Evolutionary conservation across 2,888 invertebrate species (phyloP).

Genomic region (Macrophya alboannulata): DNA sequence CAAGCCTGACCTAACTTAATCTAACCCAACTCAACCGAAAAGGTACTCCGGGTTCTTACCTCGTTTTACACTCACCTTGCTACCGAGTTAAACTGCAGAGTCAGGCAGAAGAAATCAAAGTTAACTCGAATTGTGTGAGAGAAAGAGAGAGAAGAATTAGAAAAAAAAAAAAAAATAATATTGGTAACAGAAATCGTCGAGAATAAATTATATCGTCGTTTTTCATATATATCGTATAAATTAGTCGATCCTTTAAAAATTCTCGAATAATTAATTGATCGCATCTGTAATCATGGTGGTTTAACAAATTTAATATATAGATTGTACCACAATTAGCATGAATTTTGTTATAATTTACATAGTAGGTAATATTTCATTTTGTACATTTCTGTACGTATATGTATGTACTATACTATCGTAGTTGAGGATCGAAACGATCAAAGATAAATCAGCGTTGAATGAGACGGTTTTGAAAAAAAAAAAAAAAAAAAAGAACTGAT

Average conservation of each 20-base stretch:
- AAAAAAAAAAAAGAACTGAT: neutral
- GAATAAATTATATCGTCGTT: neutral
- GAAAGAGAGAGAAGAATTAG: neutral
- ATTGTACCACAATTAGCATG: neutral
- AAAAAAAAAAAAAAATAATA: neutral
- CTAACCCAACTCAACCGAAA: slow-evolving; percentile 55
- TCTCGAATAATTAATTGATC: neutral
- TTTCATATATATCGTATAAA: neutral
- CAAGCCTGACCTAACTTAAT: slow-evolving; percentile 49
- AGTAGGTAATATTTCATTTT: neutral
- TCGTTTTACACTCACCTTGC: slow-evolving; percentile 49
- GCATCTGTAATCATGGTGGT: neutral
- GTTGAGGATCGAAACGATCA: neutral
- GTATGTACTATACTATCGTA: neutral
- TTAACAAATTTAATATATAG: neutral
- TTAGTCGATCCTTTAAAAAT: neutral
- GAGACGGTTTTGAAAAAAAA: neutral
- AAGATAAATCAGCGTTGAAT: neutral
- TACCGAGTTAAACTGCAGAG: slow-evolving; percentile 61
- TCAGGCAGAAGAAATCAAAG: slow-evolving; percentile 42
- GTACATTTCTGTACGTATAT: neutral
- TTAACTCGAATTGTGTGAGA: slow-evolving; percentile 1
- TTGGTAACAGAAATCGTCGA: neutral
- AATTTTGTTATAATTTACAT: neutral
- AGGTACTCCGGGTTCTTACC: slow-evolving; percentile 42